Conservation (phyloP, 2,797 vertebrate genomes). For the Ispidina picta region DNA sequence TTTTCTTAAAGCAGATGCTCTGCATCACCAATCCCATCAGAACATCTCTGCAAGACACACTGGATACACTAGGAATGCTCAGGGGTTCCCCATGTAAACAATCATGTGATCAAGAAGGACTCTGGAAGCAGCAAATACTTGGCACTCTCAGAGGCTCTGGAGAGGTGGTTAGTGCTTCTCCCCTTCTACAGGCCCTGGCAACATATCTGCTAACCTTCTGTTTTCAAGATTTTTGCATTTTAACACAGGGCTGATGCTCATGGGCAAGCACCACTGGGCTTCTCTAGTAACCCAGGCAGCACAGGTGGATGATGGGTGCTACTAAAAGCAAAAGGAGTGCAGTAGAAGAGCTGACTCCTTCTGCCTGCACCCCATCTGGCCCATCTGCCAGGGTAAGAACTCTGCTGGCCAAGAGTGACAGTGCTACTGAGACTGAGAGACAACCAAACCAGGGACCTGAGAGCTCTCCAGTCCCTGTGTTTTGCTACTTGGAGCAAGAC, state of each 20-base stretch:
- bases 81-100: not conserved
- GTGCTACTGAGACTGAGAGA: not conserved
- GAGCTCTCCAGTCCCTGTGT: not conserved
- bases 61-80: not conserved
- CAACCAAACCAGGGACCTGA: not conserved
- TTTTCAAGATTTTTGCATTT: not conserved
- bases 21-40: not conserved
- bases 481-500: conserved; percentile 26
- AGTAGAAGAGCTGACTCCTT: not conserved
- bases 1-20: not conserved
- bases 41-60: not conserved
- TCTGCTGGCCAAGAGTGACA: not conserved
- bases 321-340: not conserved
- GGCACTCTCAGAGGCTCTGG: too few relatives aligned
- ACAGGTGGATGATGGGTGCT: not conserved
- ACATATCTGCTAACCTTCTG: not conserved
- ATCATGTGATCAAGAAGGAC: not conserved
- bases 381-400: not conserved
- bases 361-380: not conserved
- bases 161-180: not conserved
- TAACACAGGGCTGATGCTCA: not conserved
- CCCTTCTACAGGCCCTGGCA: not conserved
- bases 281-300: not conserved
- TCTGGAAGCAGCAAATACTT: not conserved
- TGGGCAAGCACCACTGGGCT: not conserved